A percentile compares a stretch with the other conserved stretches of the same genome.
Evolutionary conservation across 2,888 invertebrate genomes (phyloP).

Genomic region (Eurytoma adleriae): DNA sequence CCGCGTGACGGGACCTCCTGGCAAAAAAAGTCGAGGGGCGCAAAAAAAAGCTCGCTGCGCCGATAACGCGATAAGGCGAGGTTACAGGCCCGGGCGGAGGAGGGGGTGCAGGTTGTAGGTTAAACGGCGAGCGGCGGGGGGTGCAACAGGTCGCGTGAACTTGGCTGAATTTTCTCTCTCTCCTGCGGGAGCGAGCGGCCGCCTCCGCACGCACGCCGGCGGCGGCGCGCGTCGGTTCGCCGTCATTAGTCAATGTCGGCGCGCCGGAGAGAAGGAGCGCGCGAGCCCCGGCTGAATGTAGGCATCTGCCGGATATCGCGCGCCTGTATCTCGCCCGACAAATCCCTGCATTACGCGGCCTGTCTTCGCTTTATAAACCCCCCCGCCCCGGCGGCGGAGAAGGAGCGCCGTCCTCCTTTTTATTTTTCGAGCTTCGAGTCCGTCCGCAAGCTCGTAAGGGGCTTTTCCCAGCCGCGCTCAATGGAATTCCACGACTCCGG

Average conservation of each 20-base stretch:
- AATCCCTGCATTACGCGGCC: conserved; percentile 63
- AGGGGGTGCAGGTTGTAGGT: conserved; percentile 75
- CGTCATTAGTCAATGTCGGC: conserved; percentile 76
- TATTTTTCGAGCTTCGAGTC: neutral
- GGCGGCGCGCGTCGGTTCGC: conserved; percentile 65
- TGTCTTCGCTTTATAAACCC: conserved; percentile 56
- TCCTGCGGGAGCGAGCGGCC: conserved; percentile 1
- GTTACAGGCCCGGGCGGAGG: conserved; percentile 67
- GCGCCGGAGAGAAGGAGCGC: conserved; percentile 59
- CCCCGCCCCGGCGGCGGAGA: neutral
- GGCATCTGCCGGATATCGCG: conserved; percentile 70
- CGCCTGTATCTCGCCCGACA: conserved; percentile 66
- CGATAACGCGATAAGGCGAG: conserved; percentile 76
- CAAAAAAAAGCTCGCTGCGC: conserved; percentile 15
- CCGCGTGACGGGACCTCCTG: conserved; percentile 19
- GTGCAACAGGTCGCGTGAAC: conserved; percentile 77
- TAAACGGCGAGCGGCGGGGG: conserved; percentile 73
- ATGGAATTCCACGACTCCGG: neutral
- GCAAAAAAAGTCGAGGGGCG: neutral
- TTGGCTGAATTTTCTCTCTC: conserved; percentile 74
- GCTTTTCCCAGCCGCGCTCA: neutral
- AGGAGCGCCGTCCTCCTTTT: conserved; percentile 3
- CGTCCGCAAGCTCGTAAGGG: conserved; percentile 3
- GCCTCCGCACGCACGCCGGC: conserved; percentile 23
- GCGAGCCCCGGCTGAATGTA: conserved; percentile 63